Evolutionary conservation across 2,888 invertebrate genomes (phyloP), one percentile per base, ranked within the genome.

Genomic region (Eumerus sabulonum): DNA sequence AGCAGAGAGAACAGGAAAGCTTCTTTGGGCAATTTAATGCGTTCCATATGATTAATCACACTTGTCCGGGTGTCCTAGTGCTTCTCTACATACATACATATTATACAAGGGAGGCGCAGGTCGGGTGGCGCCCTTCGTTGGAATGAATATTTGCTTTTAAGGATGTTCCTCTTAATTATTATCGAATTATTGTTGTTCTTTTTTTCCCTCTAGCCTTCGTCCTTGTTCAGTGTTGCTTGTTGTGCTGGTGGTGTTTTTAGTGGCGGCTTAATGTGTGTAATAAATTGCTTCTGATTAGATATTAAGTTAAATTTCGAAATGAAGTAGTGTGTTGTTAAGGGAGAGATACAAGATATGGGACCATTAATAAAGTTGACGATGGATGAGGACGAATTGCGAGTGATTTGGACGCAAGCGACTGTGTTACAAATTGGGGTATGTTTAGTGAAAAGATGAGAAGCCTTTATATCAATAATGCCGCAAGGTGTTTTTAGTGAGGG

Each of bases 161-260:
- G 56, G 62, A 63, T 71, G 71, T 56, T 71, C 63, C 62, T 71
- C 71, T 63, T 71, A 71, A 71, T 71, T 71, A 71, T 71, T 63
- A 63, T 71, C 56, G 71, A 71, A 56, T 71, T 71, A 56, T 50
- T 17, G n/a, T 53, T 18, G 47, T 42, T 53, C 40, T 53, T 47
- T 19, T 54, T 18, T 16, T 16, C n/a, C 11, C 9, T n/a, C 40
- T 40, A 2, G 40, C 9, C 27, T 27, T 27, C 27, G 27, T 27
- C 3, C 27, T 27, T 27, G 2, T 7, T 2, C 27, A 27, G 27
- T 27, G 27, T 27, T 4, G 27, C 27, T 16, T 19, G 17, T 9
- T 40, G 1, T 40, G 17, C 47, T 51, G 42, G n/a, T 19, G 47
- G 51, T 42, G 35, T 35, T 17, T 56, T 54, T 50, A 44, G 63